Evolutionary conservation across 2,113 vertebrate genomes (phyloP), one percentile per base, ranked within the genome.

Genomic region (Bostrychus sinensis): DNA sequence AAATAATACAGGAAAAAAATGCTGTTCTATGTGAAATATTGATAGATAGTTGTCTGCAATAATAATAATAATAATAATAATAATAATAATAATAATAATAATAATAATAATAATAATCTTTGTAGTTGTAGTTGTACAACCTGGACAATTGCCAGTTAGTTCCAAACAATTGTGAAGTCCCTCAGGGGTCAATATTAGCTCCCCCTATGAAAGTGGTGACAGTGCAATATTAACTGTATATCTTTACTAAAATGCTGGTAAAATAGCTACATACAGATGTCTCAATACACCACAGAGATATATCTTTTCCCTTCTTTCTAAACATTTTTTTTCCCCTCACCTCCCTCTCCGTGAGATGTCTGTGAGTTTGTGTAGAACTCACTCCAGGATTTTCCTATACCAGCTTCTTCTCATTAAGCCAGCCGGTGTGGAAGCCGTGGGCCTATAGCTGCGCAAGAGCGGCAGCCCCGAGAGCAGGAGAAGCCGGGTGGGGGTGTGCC

Each of bases 331-430:
- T n/a, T 14, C 66, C 55, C 53, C 19, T 56, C 36, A 12, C 48
- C 43, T 23, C 6, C 32, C 88, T 92, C 17, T 85, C 79, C 92
- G 91, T 94, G 93, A 94, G 92, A 94, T 93, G 93, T 90, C 92
- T 94, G 93, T 91, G 93, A 94, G 93, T 94, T 94, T 94, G 92
- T 94, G 90, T 94, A 94, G 94, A 93, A 93, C 87, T 90, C 84
- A 82, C 88, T 94, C 93, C 94, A 94, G 94, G 91, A 65, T 88
- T 92, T 87, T 89, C 78, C 90, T 91, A n/a, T n/a, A 70, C 73
- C 94, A 95, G 92, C 92, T 94, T 96, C 94, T 94, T 94, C 92
- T 96, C 93, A 95, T 95, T 94, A 94, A 91, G 48, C 66, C 64
- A 84, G 81, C 80, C n/a, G n/a, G n/a, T n/a, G 74, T 77, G 66